Evolutionary conservation across 2,113 vertebrate species (phyloP), one percentile per base, ranked within the genome.

Genomic region (Alectura lathami): DNA sequence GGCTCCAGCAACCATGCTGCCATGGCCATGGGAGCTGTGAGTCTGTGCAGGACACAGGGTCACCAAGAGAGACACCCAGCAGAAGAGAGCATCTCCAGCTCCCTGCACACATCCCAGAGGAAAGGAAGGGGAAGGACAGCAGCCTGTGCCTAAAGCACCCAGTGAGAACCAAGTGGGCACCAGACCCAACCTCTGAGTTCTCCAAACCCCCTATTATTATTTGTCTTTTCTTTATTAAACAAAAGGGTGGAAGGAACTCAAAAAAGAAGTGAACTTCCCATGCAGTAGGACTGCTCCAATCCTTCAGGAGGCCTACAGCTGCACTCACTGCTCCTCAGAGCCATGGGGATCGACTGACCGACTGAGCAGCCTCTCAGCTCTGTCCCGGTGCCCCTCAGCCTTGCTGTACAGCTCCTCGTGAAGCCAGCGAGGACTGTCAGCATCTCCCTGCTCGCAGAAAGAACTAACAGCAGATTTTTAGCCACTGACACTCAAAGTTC

Each of bases 21-120:
- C 32, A 13, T 0, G 2, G 70, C 11, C 1, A 3, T 2, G 8
- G 9, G 29, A 63, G 26, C 48, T 34, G 12, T 1, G 1, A 75
- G 53, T 11, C 29, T 8, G 38, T 21, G 34, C 36, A 42, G 14
- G 50, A 10, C 2, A 7, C 47, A 0, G 2, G 34, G 5, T 27
- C 7, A 34, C 0, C 2, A 11, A 70, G 6, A 48, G 13, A 36
- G 11, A 50, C 23, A 24, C 26, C 29, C 36, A 27, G 59, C 36
- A 63, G 38, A 53, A 38, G 56, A 57, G 32, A n/a, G n/a, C 56
- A 23, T 14, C 56, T 22, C 23, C 34, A 17, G 59, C 15, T 26
- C 23, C 23, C 34, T 26, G 9, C 59, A 17, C 59, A 17, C 6
- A 5, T 15, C 47, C 57, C 15, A 24, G 34, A 34, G 34, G 59